phyloP scores from a whole-genome alignment of 2,888 invertebrate genomes.

The Hybos culiciformis region DNA sequence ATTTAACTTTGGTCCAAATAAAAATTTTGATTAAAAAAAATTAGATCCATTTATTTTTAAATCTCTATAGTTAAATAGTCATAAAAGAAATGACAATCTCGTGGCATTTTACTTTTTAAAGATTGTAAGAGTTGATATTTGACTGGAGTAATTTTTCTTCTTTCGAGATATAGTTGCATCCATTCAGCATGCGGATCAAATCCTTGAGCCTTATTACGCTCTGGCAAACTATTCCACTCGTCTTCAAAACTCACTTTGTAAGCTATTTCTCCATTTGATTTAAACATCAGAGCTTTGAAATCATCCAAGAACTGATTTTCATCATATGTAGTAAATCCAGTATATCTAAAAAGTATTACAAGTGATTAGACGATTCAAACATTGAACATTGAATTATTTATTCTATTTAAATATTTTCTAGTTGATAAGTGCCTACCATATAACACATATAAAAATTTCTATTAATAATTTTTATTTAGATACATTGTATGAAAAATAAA shows the following conservation, averaged over 20 bases:
- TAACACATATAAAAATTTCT: no score
- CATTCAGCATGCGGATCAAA: background rate
- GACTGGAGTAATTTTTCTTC: background rate
- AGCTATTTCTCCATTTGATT: background rate
- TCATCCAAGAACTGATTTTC: background rate
- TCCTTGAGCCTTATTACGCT: background rate
- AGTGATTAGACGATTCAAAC: no score
- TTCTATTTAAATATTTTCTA: no score
- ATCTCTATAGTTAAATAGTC: slow-evolving; percentile 1
- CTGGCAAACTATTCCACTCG: background rate
- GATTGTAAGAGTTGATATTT: background rate
- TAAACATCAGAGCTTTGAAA: background rate
- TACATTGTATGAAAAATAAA: no score
- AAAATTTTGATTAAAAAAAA: no score
- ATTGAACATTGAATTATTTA: no score
- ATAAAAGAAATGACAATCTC: slow-evolving; percentile 3
- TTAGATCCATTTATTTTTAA: background rate
- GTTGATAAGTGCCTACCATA: no score
- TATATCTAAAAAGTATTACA: background rate
- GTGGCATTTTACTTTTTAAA: background rate
- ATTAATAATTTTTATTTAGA: no score
- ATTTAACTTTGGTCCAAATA: no score
- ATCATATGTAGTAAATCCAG: background rate
- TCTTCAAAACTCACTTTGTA: background rate
- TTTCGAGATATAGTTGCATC: background rate